A percentile compares a stretch with the other conserved stretches of the same genome.
Evolutionary conservation across 2,888 invertebrate species (phyloP).

Genomic region (Phanerotoma sp.): DNA sequence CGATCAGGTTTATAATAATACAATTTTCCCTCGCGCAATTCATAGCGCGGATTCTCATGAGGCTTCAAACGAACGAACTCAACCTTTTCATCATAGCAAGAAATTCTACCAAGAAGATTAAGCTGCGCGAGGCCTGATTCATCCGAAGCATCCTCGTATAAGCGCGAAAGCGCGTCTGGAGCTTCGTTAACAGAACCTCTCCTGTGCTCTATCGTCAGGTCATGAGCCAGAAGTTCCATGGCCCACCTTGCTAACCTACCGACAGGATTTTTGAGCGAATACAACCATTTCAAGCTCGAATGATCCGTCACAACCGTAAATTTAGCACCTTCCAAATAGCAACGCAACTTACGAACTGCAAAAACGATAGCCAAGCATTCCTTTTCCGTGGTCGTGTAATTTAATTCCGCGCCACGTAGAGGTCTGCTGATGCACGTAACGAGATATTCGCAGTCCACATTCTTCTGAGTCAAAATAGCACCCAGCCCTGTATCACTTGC

Average conservation of each 20-base stretch:
- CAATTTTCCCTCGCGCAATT: conserved; percentile 8
- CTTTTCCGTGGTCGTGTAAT: conserved; percentile 22
- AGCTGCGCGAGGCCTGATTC: not conserved
- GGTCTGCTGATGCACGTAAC: conserved; percentile 10
- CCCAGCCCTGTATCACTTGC: not conserved
- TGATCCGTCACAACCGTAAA: conserved; percentile 36
- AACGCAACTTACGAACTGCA: conserved; percentile 21
- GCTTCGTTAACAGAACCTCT: not conserved
- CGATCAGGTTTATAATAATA: not conserved
- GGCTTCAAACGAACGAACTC: conserved; percentile 3
- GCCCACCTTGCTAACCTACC: conserved; percentile 2
- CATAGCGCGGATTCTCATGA: not conserved
- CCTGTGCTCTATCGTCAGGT: not conserved
- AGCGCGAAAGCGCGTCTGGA: not conserved
- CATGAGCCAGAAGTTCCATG: not conserved
- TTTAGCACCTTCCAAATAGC: conserved; percentile 18
- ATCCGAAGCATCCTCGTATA: not conserved
- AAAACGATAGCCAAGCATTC: conserved; percentile 29
- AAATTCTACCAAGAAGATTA: no score
- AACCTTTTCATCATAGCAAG: conserved; percentile 20
- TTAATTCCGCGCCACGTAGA: conserved; percentile 23
- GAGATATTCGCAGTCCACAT: not conserved
- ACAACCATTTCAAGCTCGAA: conserved; percentile 22
- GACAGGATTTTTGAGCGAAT: conserved; percentile 15
- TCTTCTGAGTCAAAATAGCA: not conserved